Percentiles rank a stretch among this genome's conserved stretches.
Evolutionary conservation across 2,113 vertebrate species (phyloP).

Genomic region (Prunella himalayana): DNA sequence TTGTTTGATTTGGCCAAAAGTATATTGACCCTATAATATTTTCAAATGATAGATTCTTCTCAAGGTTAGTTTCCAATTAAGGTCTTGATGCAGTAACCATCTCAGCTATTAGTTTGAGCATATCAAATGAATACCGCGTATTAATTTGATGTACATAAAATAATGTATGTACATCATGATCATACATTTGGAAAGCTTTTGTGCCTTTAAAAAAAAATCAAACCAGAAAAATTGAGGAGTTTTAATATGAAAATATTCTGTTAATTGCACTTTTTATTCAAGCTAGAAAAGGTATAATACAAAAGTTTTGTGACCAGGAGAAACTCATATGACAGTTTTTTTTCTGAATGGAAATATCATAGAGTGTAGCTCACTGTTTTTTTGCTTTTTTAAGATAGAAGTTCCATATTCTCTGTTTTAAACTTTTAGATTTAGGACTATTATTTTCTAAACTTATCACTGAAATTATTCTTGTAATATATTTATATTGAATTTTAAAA

Average conservation of each 20-base stretch:
- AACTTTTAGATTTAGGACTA: background rate
- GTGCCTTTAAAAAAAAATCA: background rate
- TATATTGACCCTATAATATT: background rate
- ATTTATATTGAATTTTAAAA: background rate
- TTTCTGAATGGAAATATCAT: background rate
- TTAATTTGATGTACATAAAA: background rate
- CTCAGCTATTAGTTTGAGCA: background rate
- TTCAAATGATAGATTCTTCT: background rate
- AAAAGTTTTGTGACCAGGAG: background rate
- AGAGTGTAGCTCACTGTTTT: background rate
- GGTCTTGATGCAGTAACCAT: background rate
- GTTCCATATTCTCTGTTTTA: background rate
- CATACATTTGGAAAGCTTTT: background rate
- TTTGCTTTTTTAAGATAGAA: background rate
- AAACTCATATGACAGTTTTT: background rate
- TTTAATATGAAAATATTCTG: background rate
- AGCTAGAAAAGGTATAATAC: background rate
- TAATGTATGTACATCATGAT: background rate
- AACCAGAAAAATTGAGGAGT: background rate
- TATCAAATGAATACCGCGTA: background rate
- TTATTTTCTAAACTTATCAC: background rate
- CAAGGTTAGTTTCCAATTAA: background rate
- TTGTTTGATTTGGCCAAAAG: background rate
- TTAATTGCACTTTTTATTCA: background rate
- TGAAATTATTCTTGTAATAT: background rate